Conservation (phyloP, 2,888 invertebrate species). For the Nemapogon koenigi region DNA sequence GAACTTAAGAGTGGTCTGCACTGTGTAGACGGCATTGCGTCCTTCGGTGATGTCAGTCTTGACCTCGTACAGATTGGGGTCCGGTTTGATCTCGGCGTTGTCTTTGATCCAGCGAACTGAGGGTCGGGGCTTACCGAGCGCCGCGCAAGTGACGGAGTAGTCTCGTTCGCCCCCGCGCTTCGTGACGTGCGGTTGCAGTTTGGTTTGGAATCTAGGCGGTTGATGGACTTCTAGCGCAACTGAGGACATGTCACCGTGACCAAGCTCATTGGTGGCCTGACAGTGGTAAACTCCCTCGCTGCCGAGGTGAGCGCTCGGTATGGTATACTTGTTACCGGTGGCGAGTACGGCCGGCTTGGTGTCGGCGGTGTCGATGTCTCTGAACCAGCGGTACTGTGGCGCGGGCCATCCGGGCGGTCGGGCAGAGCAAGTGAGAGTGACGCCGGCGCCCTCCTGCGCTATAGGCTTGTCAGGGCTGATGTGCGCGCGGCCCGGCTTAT, state of each 20-base stretch:
- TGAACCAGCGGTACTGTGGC: constrained; percentile 90
- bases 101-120: constrained; percentile 87
- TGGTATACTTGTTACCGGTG: constrained; percentile 83
- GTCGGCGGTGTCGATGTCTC: constrained; percentile 70
- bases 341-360: constrained; percentile 72
- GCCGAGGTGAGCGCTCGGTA: constrained; percentile 82
- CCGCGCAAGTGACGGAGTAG: constrained; percentile 83
- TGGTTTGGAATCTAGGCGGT: constrained; percentile 83
- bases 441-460: constrained; percentile 82
- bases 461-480: constrained; percentile 86
- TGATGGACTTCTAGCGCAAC: constrained; percentile 88
- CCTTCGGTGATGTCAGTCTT: constrained; percentile 79
- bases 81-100: constrained; percentile 78
- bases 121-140: constrained; percentile 88
- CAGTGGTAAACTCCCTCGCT: constrained; percentile 91
- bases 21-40: constrained; percentile 79
- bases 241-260: constrained; percentile 84
- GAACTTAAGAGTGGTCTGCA: constrained; percentile 84
- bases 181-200: constrained; percentile 83
- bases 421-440: constrained; percentile 84
- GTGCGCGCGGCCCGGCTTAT: constrained; percentile 83
- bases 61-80: constrained; percentile 81
- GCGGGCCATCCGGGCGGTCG: constrained; percentile 93
- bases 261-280: constrained; percentile 88
- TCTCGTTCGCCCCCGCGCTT: constrained; percentile 80